Evolutionary conservation across 2,888 invertebrate genomes (phyloP).

Genomic region (Malthinus flaveolus): DNA sequence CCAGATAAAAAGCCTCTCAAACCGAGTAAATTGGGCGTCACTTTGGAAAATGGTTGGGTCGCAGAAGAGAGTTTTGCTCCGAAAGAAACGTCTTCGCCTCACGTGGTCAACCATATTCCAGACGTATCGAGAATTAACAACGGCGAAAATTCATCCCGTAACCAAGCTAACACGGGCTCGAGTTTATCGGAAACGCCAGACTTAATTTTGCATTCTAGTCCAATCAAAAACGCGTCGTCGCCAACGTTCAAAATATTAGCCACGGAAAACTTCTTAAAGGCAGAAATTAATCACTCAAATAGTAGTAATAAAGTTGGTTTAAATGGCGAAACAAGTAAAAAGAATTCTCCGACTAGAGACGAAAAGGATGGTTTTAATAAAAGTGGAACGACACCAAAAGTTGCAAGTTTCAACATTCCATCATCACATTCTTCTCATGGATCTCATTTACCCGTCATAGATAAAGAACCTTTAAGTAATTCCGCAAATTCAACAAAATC

Average conservation of each 20-base stretch:
- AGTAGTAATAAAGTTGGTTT: slow-evolving; percentile 22
- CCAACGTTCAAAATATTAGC: slow-evolving; percentile 26
- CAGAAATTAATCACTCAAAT: slow-evolving; percentile 31
- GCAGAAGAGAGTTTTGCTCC: slow-evolving; percentile 15
- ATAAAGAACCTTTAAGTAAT: slow-evolving; percentile 10
- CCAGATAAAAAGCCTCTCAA: slow-evolving; percentile 40
- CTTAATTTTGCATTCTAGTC: slow-evolving; percentile 54
- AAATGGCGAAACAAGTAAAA: slow-evolving; percentile 14
- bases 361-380: slow-evolving; percentile 18
- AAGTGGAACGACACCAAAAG: slow-evolving; percentile 57
- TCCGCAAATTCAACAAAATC: slow-evolving; percentile 10
- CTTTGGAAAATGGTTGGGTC: slow-evolving; percentile 19
- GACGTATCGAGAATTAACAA: slow-evolving; percentile 47
- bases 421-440: slow-evolving; percentile 44
- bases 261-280: slow-evolving; percentile 31
- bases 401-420: slow-evolving; percentile 65
- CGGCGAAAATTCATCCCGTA: slow-evolving; percentile 29
- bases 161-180: slow-evolving; percentile 32
- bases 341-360: slow-evolving; percentile 30
- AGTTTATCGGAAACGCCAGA: slow-evolving; percentile 55
- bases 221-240: slow-evolving; percentile 26
- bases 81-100: neutral
- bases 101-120: slow-evolving; percentile 46
- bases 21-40: slow-evolving; percentile 12
- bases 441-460: slow-evolving; percentile 47